phyloP scores from a whole-genome alignment of 2,113 vertebrate species.

The Mastomys natalensis region DNA sequence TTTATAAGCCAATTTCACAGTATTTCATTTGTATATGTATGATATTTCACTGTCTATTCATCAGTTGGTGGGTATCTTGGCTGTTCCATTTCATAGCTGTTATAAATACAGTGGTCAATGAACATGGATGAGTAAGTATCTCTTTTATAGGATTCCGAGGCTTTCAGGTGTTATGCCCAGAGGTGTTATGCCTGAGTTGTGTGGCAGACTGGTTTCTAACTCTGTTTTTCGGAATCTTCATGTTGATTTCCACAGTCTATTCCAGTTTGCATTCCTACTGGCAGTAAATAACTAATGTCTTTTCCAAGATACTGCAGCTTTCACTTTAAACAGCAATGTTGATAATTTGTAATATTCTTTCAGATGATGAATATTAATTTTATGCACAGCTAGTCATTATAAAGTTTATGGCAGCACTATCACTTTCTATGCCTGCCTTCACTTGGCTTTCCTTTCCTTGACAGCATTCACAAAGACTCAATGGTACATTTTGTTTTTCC shows the following conservation, averaged over 20 bases:
- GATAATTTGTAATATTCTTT: background rate
- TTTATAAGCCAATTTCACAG: background rate
- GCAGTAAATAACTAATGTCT: background rate
- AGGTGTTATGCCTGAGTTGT: background rate
- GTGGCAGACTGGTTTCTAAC: background rate
- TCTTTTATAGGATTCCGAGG: background rate
- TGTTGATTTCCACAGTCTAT: background rate
- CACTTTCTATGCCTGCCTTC: background rate
- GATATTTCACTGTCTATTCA: background rate
- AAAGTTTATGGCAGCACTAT: background rate
- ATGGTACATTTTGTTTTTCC: background rate
- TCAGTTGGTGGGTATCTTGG: background rate
- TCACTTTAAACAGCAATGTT: background rate
- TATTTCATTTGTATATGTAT: background rate
- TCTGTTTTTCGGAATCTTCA: background rate
- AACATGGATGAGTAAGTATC: background rate
- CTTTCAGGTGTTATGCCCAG: background rate
- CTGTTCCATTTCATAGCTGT: background rate
- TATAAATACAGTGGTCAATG: background rate
- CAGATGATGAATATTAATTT: background rate
- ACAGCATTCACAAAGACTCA: background rate
- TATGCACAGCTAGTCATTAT: background rate
- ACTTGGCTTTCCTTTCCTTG: background rate
- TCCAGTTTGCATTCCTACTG: background rate
- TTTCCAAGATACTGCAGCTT: background rate